Percentiles rank a stretch among this genome's conserved stretches.
These are phyloP conservation scores for Sebastiscus albofasciatus DNA, from an alignment of 2,797 vertebrate species.

Conservation along the genomic window DNA sequence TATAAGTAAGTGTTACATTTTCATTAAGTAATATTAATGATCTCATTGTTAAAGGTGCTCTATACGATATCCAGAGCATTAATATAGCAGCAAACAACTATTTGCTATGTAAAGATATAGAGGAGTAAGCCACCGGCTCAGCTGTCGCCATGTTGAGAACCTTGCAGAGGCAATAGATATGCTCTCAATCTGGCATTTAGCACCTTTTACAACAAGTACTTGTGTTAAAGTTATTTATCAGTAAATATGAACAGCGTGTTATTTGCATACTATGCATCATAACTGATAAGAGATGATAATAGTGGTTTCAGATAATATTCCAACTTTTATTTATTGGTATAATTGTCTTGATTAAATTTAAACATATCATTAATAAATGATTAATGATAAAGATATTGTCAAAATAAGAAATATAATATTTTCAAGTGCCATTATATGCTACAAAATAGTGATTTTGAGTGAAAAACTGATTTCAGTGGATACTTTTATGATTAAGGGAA, in stretches of 20 bases:
- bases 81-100: too few species aligned
- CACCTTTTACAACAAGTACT: not conserved
- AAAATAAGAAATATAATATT: not conserved
- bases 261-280: not conserved
- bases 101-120: too few species aligned
- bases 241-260: not conserved
- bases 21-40: not conserved
- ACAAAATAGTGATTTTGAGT: not conserved
- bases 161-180: too few species aligned
- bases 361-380: not conserved
- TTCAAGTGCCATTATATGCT: not conserved
- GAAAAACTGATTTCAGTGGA: not conserved
- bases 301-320: not conserved
- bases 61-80: too few species aligned
- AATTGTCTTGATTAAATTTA: not conserved
- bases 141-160: too few species aligned
- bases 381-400: not conserved
- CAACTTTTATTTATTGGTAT: not conserved
- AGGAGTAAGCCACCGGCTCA: too few species aligned
- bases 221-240: not conserved
- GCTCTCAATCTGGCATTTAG: too few species aligned
- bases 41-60: accelerated
- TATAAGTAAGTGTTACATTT: not conserved
- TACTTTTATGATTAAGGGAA: not conserved
- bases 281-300: not conserved